Evolutionary conservation across 2,888 invertebrate species (phyloP), one percentile per base, ranked within the genome.

Genomic region (Pristionchus exspectatus): DNA sequence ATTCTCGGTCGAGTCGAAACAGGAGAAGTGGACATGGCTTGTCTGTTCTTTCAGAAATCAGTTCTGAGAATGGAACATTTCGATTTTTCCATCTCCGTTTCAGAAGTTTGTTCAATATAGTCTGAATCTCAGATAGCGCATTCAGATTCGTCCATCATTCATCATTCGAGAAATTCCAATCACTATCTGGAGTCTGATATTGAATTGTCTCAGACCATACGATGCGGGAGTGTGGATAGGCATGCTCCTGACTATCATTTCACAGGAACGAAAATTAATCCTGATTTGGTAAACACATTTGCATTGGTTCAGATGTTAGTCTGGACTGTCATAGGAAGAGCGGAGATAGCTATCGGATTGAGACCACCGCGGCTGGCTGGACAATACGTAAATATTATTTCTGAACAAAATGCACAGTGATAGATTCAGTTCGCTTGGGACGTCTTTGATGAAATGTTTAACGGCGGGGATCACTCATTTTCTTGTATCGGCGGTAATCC

Each of bases 21-120:
- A 30, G 83, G 83, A 10, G 83, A 83, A 16, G 83, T 54, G 50
- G 83, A 54, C 21, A 50, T 54, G 83, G 83, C 56, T 9, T 83
- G 83, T 83, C 14, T 56, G 7, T 83, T 54, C 56, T 83, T 56
- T 27, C 83, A 83, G 83, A 83, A 83, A 56, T 83, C 83, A 30
- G 38, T 56, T 1, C 27, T 83, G 21, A 16, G 77, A 24, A 21
- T 77, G 77, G 21, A 33, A 2, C 44, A 77, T 38, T 77, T 77
- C 44, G 77, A 77, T 38, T 77, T 77, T n/a, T 44, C 77, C 10
- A 30, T 77, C 10, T 16, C 21, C 33, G 44, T 77, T 69, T 69
- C 69, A 2, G 27, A 69, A 69, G 69, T 69, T 14, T 69, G 69
- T 69, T 69, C 14, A n/a, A n/a, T n/a, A 14, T 16, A 0, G 14